A percentile compares a stretch with the other conserved stretches of the same genome.
Evolutionary conservation across 35 echinoderm and acorn worm genomes (phyloP).

Genomic region (Holothuria glaberrima): DNA sequence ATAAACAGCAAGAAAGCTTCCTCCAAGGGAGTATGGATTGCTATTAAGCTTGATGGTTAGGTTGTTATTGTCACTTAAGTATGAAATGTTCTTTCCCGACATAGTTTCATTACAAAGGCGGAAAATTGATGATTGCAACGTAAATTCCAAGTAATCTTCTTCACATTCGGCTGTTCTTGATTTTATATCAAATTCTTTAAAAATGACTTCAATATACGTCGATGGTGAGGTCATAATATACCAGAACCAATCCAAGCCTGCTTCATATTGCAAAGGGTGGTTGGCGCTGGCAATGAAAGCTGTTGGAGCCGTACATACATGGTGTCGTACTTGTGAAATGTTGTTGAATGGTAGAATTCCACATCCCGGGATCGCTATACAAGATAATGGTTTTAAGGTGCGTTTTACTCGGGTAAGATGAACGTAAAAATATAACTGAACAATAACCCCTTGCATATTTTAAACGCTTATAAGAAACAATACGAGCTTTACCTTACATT

Average conservation of each 20-base stretch:
- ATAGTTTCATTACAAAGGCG: conserved; percentile 14
- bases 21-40: not conserved
- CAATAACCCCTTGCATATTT: too few species aligned
- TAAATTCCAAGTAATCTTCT: conserved; percentile 24
- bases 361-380: not conserved
- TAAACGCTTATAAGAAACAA: too few species aligned
- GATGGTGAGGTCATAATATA: not conserved
- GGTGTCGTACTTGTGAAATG: not conserved
- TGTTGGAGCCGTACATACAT: not conserved
- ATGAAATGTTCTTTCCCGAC: not conserved
- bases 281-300: conserved; percentile 13
- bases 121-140: too few species aligned
- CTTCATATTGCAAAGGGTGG: not conserved
- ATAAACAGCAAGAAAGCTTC: not conserved
- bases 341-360: not conserved
- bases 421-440: too few species aligned
- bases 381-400: not conserved
- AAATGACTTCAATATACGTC: not conserved
- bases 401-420: too few species aligned
- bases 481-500: too few species aligned
- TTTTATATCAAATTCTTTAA: not conserved
- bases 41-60: not conserved
- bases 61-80: not conserved
- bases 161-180: not conserved
- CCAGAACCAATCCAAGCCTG: not conserved